Conservation (phyloP, 2,113 vertebrate genomes). For the Pseudorasbora parva region DNA sequence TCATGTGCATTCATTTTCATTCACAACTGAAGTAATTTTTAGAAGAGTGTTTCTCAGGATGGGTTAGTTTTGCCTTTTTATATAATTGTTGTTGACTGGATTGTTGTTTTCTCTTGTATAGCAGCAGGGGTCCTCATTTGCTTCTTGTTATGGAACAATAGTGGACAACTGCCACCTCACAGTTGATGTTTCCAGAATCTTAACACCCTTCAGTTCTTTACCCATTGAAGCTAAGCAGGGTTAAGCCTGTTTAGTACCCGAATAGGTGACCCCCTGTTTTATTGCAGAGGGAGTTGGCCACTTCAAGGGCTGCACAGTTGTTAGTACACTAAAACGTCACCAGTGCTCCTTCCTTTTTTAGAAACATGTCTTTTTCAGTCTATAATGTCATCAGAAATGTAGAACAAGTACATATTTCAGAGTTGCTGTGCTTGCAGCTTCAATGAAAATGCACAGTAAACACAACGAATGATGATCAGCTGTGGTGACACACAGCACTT, state of each 20-base stretch:
- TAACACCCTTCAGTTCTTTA: conserved; percentile 6
- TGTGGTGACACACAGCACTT: background rate
- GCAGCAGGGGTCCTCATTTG: conserved; percentile 31
- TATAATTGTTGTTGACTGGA: background rate
- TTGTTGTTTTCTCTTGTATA: background rate
- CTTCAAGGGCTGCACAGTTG: background rate
- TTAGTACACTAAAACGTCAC: background rate
- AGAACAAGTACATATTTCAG: background rate
- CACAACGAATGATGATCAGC: background rate
- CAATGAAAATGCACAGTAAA: background rate
- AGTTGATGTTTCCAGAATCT: background rate
- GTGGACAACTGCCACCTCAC: conserved; percentile 36
- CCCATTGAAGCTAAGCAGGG: background rate
- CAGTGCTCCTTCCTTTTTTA: background rate
- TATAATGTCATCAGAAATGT: background rate
- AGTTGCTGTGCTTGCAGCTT: background rate
- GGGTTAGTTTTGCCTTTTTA: background rate
- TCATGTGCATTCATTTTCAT: background rate
- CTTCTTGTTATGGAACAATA: conserved; percentile 41
- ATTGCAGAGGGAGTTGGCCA: background rate
- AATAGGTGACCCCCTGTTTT: background rate
- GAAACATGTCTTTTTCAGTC: background rate
- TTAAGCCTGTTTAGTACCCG: background rate
- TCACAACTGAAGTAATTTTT: background rate
- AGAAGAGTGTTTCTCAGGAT: background rate